Base-by-base conservation (phyloP, 2,797 vertebrate genomes). In the Clarias pachynema region DNA sequence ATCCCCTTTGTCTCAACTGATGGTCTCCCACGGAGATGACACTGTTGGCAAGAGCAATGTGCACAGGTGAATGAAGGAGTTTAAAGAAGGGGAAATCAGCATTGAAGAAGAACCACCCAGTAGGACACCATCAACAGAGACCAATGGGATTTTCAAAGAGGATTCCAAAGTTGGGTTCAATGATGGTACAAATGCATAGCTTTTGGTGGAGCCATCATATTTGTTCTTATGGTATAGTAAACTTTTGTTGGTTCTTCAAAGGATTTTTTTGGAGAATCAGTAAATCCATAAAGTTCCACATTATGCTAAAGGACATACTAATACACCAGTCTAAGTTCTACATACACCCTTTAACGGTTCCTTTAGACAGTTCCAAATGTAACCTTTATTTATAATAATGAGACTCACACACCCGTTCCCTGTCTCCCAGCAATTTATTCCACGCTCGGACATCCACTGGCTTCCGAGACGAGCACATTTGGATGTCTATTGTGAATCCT, bases 391-490 rank as follows among this genome's bases (percentile, higher is more conserved):
- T 57, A 9, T 77, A 34, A 29, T 5, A 20, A 8, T 44, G 72
- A 59, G 69, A 18, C 29, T 74, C 31, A 26, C 7, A 24, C 18
- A 2, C 40, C 14, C 18, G 16, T 24, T 63, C 29, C 5, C 12
- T 73, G 29, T 72, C 20, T 37, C 83, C 69, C 92, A 96, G 95
- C 82, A 95, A 95, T 79, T 95, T 97, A 86, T 97, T 97, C 89
- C 93, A 95, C 60, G 94, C 73, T 86, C 93, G 95, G 88, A 96
- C 96, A 0, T 93, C 95, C 0, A 93, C 93, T 5, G 96, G 95
- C 56, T 95, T 97, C 72, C 92, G 95, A 70, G 96, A 97, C n/a
- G 94, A 96, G 86, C 96, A 96, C 90, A 97, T 97, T 89, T 97
- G 96, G 96, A 92, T 97, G 85, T 97, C 96, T 34, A 89, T 96